phyloP scores from a whole-genome alignment of 2,888 invertebrate genomes.

The Coecobrya sp. region DNA sequence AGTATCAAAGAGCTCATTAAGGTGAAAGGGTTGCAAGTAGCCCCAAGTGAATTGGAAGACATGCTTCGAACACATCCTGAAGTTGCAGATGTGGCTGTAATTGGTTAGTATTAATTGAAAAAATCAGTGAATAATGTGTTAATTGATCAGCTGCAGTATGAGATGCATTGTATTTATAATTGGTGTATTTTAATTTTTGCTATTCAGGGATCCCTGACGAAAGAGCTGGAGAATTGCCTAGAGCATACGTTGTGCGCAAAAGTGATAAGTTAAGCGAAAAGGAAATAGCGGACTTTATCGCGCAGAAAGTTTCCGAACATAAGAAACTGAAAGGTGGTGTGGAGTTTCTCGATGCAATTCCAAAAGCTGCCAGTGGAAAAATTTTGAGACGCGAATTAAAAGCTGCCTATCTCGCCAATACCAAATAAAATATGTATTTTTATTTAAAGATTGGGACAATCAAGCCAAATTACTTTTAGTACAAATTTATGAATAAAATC shows the following conservation, averaged over 20 bases:
- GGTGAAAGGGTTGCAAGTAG: conserved; percentile 89
- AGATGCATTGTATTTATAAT: background rate
- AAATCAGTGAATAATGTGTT: background rate
- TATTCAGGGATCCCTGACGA: conserved; percentile 91
- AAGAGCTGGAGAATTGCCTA: conserved; percentile 92
- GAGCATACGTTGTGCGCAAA: conserved; percentile 91
- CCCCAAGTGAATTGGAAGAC: conserved; percentile 95
- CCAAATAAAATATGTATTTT: background rate
- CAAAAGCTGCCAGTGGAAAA: conserved; percentile 93
- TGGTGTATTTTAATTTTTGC: background rate
- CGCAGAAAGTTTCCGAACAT: conserved; percentile 91
- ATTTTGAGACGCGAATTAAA: conserved; percentile 91
- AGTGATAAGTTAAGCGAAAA: conserved; percentile 88
- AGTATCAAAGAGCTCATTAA: conserved; percentile 88
- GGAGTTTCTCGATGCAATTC: conserved; percentile 91
- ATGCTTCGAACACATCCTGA: conserved; percentile 92
- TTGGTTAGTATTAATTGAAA: conserved; percentile 87
- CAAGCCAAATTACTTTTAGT: no score
- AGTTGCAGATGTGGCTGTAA: conserved; percentile 94
- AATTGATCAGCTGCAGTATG: background rate
- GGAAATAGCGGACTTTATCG: conserved; percentile 90
- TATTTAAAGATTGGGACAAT: no score
- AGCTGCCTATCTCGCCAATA: conserved; percentile 63
- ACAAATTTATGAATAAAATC: no score
- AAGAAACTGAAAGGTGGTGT: conserved; percentile 93